Conservation (phyloP, 2,797 vertebrate species). For the Eulemur coronatus region DNA sequence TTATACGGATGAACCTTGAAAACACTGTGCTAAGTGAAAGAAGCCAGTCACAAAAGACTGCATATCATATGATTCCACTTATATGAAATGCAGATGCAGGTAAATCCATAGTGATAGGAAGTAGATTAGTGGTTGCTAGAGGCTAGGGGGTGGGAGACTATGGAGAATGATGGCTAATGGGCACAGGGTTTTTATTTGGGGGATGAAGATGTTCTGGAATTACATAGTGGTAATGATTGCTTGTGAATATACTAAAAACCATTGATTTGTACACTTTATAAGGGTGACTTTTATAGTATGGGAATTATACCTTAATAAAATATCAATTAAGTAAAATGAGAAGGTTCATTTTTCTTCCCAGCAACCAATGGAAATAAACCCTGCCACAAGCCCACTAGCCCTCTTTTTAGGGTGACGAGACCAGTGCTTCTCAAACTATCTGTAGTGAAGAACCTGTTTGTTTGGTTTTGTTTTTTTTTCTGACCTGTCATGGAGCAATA, state of each 20-base stretch:
- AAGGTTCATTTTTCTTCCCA: background rate
- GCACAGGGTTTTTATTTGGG: background rate
- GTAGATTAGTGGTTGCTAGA: background rate
- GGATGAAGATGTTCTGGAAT: constrained; percentile 25
- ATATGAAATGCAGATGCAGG: background rate
- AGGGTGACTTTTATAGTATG: background rate
- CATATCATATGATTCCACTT: background rate
- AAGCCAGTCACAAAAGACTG: background rate
- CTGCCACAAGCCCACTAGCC: background rate
- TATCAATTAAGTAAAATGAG: background rate
- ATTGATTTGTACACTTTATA: background rate
- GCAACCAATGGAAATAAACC: constrained; percentile 22
- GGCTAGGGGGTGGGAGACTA: background rate
- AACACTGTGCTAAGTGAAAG: constrained; percentile 17
- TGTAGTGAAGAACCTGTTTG: background rate
- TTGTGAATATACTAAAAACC: constrained; percentile 13
- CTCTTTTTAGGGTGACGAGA: background rate
- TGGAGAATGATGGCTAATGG: background rate
- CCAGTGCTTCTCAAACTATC: background rate
- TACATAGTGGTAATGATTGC: background rate
- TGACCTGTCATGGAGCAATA: background rate
- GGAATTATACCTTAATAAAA: constrained; percentile 33
- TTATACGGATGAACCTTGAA: background rate
- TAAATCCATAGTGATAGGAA: background rate
- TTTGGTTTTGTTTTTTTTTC: background rate